Evolutionary conservation across 2,113 vertebrate genomes (phyloP).

Genomic region (Hipposideros armiger): DNA sequence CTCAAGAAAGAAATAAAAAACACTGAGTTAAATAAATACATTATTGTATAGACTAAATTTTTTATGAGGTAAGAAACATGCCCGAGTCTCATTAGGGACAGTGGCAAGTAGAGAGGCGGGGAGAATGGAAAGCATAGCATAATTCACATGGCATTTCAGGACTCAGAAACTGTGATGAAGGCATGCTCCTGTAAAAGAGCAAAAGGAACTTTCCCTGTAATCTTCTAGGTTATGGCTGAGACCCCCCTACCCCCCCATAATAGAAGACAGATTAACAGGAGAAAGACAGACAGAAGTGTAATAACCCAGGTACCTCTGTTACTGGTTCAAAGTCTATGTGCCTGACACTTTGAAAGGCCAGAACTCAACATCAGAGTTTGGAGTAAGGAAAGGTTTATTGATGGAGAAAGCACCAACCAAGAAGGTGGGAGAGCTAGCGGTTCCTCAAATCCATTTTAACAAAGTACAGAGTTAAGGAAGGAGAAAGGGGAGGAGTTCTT

Average conservation of each 20-base stretch:
- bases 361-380: no score
- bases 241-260: background rate
- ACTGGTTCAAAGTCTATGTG: no score
- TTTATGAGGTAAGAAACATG: background rate
- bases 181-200: background rate
- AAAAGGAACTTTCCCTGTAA: background rate
- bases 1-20: background rate
- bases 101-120: background rate
- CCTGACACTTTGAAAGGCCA: no score
- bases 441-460: no score
- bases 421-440: no score
- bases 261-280: background rate
- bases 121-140: background rate
- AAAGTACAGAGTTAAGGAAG: no score
- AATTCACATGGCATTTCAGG: background rate
- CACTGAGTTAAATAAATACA: background rate
- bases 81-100: background rate
- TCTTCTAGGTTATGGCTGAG: background rate
- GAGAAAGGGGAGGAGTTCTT: no score
- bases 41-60: background rate
- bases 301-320: background rate
- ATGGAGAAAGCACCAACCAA: no score
- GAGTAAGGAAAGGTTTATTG: no score
- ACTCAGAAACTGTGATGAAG: background rate
- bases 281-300: background rate